phyloP scores from a whole-genome alignment of 1,140 invertebrate species.

The Drosophila kohkoa region DNA sequence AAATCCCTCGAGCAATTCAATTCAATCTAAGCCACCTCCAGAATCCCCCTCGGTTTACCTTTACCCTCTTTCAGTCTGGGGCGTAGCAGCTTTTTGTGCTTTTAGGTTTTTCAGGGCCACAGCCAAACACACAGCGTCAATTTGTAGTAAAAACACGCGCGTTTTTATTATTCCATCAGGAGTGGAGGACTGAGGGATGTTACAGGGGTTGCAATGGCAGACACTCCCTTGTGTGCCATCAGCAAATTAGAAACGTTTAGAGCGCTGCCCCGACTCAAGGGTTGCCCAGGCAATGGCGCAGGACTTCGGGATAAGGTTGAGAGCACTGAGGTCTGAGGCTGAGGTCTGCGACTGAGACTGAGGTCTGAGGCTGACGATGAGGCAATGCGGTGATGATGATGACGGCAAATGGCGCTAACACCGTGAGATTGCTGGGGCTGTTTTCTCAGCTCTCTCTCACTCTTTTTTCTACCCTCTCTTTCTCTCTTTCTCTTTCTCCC shows the following conservation, averaged over 20 bases:
- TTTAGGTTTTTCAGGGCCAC: conserved; percentile 20
- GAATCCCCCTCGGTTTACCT: not conserved
- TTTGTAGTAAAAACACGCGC: conserved; percentile 83
- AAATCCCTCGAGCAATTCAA: conserved; percentile 83
- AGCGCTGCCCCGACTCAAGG: conserved; percentile 45
- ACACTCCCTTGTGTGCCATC: conserved; percentile 78
- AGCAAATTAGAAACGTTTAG: conserved; percentile 82
- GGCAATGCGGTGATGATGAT: conserved; percentile 30
- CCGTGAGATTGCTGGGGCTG: conserved; percentile 30
- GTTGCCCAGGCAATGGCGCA: conserved; percentile 43
- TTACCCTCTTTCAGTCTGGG: not conserved
- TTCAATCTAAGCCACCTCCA: conserved; percentile 65
- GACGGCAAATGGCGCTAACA: conserved; percentile 39
- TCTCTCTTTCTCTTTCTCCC: not conserved
- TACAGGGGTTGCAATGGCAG: conserved; percentile 52
- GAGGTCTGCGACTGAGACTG: too few relatives aligned
- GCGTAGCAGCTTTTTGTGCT: conserved; percentile 24
- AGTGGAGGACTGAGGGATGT: conserved; percentile 13
- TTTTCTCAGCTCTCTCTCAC: not conserved
- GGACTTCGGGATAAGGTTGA: not conserved
- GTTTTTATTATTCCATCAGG: conserved; percentile 82
- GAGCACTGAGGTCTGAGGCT: not conserved
- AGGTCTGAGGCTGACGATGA: conserved; percentile 6
- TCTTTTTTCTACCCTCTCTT: not conserved
- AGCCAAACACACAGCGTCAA: conserved; percentile 73